Evolutionary conservation across 2,888 invertebrate genomes (phyloP).

Genomic region (Antitype chi): DNA sequence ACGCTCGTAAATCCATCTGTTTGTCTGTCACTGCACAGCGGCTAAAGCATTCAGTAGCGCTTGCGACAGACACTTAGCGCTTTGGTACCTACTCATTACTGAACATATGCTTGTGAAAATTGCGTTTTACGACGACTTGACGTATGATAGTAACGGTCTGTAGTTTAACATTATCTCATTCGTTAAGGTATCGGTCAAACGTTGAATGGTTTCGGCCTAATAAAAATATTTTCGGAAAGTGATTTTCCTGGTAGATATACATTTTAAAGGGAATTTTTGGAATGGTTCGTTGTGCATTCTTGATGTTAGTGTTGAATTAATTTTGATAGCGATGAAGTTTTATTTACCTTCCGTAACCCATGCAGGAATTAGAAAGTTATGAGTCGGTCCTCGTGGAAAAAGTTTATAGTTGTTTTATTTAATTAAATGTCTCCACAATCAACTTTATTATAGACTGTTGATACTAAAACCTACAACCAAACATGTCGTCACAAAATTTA

Average conservation of each 20-base stretch:
- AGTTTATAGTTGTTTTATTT: slow-evolving; percentile 13
- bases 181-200: slow-evolving; percentile 32
- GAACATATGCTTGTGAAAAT: slow-evolving; percentile 56
- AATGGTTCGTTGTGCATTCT: slow-evolving; percentile 28
- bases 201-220: slow-evolving; percentile 19
- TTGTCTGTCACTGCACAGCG: slow-evolving; percentile 73
- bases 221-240: slow-evolving; percentile 46
- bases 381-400: slow-evolving; percentile 4
- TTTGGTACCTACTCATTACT: slow-evolving; percentile 45
- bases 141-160: slow-evolving; percentile 22
- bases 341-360: slow-evolving; percentile 27
- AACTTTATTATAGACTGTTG: slow-evolving; percentile 15
- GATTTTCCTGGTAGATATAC: slow-evolving; percentile 13
- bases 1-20: slow-evolving; percentile 78
- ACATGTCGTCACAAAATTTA: slow-evolving; percentile 47
- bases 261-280: slow-evolving; percentile 1
- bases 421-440: slow-evolving; percentile 30
- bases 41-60: slow-evolving; percentile 68
- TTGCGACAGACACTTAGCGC: slow-evolving; percentile 68
- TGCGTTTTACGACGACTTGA: slow-evolving; percentile 48
- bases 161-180: slow-evolving; percentile 47
- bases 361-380: slow-evolving; percentile 48
- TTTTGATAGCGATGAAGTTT: slow-evolving; percentile 25
- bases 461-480: slow-evolving; percentile 41
- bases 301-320: slow-evolving; percentile 24